Percentiles rank a stretch among this genome's conserved stretches.
phyloP scores from a whole-genome alignment of 2,113 vertebrate genomes.

The Picathartes gymnocephalus region DNA sequence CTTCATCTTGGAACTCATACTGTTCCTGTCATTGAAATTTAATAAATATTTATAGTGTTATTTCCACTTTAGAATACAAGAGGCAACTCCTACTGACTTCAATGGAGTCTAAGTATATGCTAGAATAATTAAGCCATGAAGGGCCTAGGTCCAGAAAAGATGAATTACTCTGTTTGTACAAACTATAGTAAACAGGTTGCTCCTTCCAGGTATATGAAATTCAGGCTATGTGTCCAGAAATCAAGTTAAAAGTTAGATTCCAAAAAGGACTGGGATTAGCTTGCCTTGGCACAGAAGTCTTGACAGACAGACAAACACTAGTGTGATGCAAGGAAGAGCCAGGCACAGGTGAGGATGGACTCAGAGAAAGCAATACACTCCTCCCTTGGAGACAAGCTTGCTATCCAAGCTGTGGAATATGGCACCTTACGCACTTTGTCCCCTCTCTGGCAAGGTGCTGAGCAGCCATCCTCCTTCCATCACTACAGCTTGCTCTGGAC shows the following conservation, averaged over 20 bases:
- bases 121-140: background rate
- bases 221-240: background rate
- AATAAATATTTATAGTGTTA: background rate
- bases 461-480: background rate
- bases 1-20: background rate
- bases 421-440: background rate
- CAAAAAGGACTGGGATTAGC: background rate
- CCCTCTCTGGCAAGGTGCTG: background rate
- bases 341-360: background rate
- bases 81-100: background rate
- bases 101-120: rapidly evolving
- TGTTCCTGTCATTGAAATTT: background rate
- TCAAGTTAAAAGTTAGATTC: background rate
- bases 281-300: background rate
- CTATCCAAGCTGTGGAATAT: background rate
- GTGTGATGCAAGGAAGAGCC: background rate
- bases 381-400: background rate
- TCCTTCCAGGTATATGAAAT: background rate
- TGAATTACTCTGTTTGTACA: background rate
- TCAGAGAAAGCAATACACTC: background rate
- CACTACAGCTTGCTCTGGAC: background rate
- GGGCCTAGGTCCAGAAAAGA: background rate
- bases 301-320: background rate
- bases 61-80: background rate
- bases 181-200: background rate